phyloP scores from a whole-genome alignment of 2,888 invertebrate genomes.

The Myathropa florea region DNA sequence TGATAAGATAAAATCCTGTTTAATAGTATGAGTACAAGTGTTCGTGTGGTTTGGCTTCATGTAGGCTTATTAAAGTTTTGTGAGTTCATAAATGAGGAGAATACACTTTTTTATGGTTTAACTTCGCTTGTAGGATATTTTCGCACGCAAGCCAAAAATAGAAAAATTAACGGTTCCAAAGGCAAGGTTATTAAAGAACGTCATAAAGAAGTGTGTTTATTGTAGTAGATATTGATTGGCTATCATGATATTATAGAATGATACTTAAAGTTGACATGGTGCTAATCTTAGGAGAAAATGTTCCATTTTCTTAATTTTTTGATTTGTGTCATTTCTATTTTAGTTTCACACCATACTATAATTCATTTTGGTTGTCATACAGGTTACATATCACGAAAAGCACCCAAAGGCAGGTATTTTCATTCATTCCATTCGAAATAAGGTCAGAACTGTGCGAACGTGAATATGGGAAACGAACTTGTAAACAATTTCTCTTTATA shows the following conservation, averaged over 20 bases:
- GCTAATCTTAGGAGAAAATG: no score
- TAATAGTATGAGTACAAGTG: not conserved
- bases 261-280: not conserved
- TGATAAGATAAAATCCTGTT: not conserved
- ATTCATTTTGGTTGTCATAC: no score
- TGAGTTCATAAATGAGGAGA: not conserved
- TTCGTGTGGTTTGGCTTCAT: not conserved
- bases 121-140: not conserved
- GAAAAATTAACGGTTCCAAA: not conserved
- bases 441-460: no score
- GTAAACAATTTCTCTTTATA: no score
- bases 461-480: no score
- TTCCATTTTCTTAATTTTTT: no score
- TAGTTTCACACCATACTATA: no score
- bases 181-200: not conserved
- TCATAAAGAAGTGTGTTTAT: not conserved
- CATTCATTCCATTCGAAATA: no score
- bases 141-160: conserved; percentile 4
- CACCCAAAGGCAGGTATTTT: no score
- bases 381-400: no score
- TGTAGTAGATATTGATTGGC: not conserved
- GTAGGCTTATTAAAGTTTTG: not conserved
- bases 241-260: not conserved
- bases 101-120: not conserved
- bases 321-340: no score